Evolutionary conservation across 2,797 vertebrate genomes (phyloP).

Genomic region (Coccyzus lansbergi): DNA sequence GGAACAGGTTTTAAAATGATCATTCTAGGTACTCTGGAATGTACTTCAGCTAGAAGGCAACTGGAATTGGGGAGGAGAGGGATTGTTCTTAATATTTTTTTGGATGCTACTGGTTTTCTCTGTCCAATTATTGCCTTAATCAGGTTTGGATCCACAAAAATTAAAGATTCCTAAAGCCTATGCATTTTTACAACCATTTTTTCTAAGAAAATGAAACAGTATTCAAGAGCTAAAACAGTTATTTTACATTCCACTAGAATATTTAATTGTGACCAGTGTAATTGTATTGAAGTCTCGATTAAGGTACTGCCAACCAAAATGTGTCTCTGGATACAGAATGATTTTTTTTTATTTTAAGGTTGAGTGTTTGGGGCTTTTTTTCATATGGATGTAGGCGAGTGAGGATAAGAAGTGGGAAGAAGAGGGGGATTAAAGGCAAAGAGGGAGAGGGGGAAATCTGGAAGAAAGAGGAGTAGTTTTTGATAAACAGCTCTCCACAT

Average conservation of each 20-base stretch:
- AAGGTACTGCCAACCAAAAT: constrained; percentile 4
- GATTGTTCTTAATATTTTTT: neutral
- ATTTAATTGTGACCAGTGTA: constrained; percentile 18
- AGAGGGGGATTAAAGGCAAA: neutral
- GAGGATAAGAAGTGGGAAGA: neutral
- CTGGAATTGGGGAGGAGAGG: neutral
- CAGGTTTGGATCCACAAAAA: neutral
- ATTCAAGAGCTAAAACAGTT: neutral
- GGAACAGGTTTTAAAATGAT: neutral
- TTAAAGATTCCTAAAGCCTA: neutral
- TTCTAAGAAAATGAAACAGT: constrained; percentile 9
- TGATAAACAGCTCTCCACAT: neutral
- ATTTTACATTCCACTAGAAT: constrained; percentile 10
- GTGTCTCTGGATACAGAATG: neutral
- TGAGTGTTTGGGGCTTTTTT: neutral
- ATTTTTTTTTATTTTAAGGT: neutral
- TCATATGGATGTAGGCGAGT: neutral
- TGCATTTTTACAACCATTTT: neutral
- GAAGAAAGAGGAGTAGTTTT: neutral
- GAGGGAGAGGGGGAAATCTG: neutral
- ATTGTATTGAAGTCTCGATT: neutral
- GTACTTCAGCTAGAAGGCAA: neutral
- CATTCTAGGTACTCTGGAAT: neutral
- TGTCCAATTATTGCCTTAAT: neutral
- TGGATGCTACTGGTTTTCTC: neutral